Evolutionary conservation across 2,113 vertebrate species (phyloP).

Genomic region (Neolamprologus modestus): DNA sequence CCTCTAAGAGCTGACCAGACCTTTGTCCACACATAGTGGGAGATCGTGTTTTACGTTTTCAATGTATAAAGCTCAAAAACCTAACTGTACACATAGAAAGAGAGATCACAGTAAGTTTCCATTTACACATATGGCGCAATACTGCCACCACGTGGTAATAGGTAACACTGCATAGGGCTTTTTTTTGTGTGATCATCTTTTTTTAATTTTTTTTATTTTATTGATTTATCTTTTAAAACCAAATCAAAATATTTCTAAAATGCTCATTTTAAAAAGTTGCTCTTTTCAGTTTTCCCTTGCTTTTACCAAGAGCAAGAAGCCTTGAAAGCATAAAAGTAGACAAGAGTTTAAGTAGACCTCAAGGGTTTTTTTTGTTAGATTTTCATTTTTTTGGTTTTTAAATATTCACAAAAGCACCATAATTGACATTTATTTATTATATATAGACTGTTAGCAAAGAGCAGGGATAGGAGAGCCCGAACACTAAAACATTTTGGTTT

Average conservation of each 20-base stretch:
- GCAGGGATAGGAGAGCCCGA: background rate
- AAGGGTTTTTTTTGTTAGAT: accelerated
- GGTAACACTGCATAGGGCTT: background rate
- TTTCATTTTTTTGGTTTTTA: accelerated
- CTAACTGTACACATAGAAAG: background rate
- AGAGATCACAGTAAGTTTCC: background rate
- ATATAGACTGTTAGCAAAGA: background rate
- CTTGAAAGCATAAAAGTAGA: background rate
- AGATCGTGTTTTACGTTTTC: background rate
- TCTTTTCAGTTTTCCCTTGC: background rate
- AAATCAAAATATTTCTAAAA: background rate
- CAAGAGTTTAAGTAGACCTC: background rate
- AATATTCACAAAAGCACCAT: background rate
- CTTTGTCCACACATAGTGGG: background rate
- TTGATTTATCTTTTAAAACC: background rate
- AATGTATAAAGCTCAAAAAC: background rate
- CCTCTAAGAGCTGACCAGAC: background rate
- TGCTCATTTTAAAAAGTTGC: background rate
- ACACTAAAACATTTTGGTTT: background rate
- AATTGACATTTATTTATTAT: background rate
- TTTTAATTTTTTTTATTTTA: accelerated
- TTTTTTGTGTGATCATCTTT: background rate
- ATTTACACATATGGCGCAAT: background rate
- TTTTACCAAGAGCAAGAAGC: background rate
- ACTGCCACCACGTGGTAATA: conserved; percentile 1